Conservation (phyloP, 2,888 invertebrate genomes). For the Diplolepis rosae region DNA sequence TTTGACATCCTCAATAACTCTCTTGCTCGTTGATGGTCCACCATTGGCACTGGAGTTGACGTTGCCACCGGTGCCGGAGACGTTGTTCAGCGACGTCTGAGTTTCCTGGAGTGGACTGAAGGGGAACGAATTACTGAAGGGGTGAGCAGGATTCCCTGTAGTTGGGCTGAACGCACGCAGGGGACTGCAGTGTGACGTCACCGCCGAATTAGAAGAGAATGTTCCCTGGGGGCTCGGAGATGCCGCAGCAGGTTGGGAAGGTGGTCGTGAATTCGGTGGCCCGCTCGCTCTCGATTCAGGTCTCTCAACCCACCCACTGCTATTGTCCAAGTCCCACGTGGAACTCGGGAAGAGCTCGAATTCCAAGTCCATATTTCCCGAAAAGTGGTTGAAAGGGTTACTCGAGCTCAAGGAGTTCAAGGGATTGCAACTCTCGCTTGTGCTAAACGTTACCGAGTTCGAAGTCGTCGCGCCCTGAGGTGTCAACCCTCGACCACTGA, state of each 20-base stretch:
- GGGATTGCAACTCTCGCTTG: constrained; percentile 67
- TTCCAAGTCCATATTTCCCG: constrained; percentile 78
- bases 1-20: constrained; percentile 75
- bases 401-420: constrained; percentile 62
- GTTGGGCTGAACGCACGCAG: constrained; percentile 73
- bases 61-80: constrained; percentile 55
- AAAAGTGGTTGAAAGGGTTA: constrained; percentile 65
- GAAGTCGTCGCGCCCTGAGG: constrained; percentile 58
- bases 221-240: constrained; percentile 72
- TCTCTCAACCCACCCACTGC: constrained; percentile 67
- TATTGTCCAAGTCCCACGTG: constrained; percentile 77
- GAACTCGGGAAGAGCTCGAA: constrained; percentile 80
- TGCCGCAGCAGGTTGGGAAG: constrained; percentile 77
- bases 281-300: constrained; percentile 81
- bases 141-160: constrained; percentile 75
- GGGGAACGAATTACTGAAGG: constrained; percentile 77
- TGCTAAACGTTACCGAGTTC: constrained; percentile 67
- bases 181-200: constrained; percentile 76
- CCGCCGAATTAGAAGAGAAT: constrained; percentile 72
- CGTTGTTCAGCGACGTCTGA: constrained; percentile 71
- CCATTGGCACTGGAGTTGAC: constrained; percentile 53
- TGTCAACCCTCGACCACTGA: constrained; percentile 63
- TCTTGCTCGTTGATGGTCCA: constrained; percentile 69
- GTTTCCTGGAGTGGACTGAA: constrained; percentile 79
- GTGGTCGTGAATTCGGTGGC: constrained; percentile 77